Evolutionary conservation across 2,888 invertebrate species (phyloP).

Genomic region (Pterostichus niger): DNA sequence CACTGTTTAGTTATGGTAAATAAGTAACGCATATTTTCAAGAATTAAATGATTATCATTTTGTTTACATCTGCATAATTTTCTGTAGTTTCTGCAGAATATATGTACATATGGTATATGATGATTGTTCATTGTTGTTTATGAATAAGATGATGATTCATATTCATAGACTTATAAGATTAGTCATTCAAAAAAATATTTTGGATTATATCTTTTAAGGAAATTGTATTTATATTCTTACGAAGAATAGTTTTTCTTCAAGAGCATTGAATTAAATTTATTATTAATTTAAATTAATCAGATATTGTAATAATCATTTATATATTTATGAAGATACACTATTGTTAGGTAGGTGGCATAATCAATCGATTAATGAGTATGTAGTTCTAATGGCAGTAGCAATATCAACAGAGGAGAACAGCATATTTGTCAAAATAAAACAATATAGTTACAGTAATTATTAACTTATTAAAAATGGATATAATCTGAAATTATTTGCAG

Average conservation of each 20-base stretch:
- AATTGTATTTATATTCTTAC: conserved; percentile 1
- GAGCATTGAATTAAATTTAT: conserved; percentile 3
- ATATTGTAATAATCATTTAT: too few species aligned
- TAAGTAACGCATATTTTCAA: not conserved
- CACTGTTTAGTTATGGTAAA: not conserved
- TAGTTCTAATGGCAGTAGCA: too few species aligned
- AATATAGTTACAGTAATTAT: too few species aligned
- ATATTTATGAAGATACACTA: too few species aligned
- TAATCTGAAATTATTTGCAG: too few species aligned
- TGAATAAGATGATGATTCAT: conserved; percentile 22
- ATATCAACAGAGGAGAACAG: too few species aligned
- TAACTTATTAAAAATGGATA: too few species aligned
- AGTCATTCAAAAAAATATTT: not conserved
- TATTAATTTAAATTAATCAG: too few species aligned
- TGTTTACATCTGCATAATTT: conserved; percentile 1
- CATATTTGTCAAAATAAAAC: too few species aligned
- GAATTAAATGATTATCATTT: not conserved
- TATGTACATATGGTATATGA: not conserved
- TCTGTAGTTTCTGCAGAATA: not conserved
- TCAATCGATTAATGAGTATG: too few species aligned
- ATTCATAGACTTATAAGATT: not conserved
- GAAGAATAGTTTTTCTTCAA: conserved; percentile 9
- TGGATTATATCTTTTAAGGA: conserved; percentile 29
- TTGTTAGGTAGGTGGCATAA: too few species aligned
- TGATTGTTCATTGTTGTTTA: not conserved